phyloP scores from a whole-genome alignment of 23 tunicate genomes.

The Styela plicata region DNA sequence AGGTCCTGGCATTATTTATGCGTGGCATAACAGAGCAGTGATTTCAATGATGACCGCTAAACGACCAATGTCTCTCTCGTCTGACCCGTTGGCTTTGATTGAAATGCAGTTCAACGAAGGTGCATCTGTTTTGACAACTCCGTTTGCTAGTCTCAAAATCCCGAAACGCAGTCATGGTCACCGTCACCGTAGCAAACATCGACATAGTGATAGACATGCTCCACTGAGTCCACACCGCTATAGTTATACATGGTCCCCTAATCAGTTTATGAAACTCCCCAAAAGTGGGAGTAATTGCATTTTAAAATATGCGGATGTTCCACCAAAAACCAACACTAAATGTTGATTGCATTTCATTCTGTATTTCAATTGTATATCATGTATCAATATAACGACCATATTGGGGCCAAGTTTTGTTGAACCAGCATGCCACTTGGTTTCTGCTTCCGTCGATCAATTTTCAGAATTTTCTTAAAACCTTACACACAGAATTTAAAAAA shows the following conservation, averaged over 20 bases:
- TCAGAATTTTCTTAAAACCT: too few species aligned
- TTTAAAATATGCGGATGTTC: slow-evolving; percentile 5
- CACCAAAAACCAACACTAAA: neutral
- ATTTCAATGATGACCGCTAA: slow-evolving; percentile 14
- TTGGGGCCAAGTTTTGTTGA: too few species aligned
- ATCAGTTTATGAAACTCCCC: neutral
- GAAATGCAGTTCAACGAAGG: slow-evolving; percentile 6
- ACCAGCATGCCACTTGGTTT: too few species aligned
- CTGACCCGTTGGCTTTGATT: slow-evolving; percentile 4
- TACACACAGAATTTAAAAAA: too few species aligned
- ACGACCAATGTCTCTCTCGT: slow-evolving; percentile 2
- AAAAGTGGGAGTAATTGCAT: slow-evolving; percentile 14
- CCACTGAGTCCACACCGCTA: neutral
- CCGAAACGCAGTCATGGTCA: neutral
- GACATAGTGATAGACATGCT: neutral
- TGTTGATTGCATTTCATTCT: neutral
- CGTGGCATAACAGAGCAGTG: slow-evolving; percentile 5
- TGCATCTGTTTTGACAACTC: slow-evolving; percentile 14
- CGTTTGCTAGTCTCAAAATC: neutral
- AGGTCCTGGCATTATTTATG: slow-evolving; percentile 1
- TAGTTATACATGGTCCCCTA: neutral
- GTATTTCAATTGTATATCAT: too few species aligned
- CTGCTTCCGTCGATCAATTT: too few species aligned
- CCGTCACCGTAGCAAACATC: neutral
- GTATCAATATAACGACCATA: too few species aligned